Evolutionary conservation across 2,888 invertebrate genomes (phyloP).

Genomic region (Drosophila picticornis): DNA sequence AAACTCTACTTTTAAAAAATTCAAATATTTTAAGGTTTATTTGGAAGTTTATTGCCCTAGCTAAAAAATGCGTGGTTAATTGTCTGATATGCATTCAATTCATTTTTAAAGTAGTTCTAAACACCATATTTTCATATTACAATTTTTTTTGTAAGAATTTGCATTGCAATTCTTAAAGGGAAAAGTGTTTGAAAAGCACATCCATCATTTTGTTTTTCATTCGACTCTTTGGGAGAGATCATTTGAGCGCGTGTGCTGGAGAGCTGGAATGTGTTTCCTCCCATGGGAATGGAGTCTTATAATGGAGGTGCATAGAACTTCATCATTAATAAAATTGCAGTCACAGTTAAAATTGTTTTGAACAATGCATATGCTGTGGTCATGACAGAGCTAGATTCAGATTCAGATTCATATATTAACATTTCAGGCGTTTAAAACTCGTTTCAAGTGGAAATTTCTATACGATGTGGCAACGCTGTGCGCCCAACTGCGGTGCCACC

Average conservation of each 20-base stretch:
- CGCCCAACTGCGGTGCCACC: slow-evolving; percentile 21
- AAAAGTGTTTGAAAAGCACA: background rate
- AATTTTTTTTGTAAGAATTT: background rate
- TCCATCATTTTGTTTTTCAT: background rate
- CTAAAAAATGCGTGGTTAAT: background rate
- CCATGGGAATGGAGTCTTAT: background rate
- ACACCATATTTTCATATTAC: background rate
- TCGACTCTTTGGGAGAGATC: background rate
- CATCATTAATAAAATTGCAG: slow-evolving; percentile 41
- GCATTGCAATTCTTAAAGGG: background rate
- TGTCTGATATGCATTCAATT: background rate
- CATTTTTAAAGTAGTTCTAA: background rate
- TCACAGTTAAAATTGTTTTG: slow-evolving; percentile 28
- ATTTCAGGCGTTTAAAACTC: slow-evolving; percentile 58
- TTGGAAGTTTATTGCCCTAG: background rate
- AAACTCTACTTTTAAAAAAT: background rate
- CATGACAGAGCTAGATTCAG: slow-evolving; percentile 45
- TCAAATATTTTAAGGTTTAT: background rate
- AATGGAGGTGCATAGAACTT: background rate
- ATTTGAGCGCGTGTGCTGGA: background rate
- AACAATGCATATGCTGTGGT: slow-evolving; percentile 26
- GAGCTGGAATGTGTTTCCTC: background rate
- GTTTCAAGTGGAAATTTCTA: slow-evolving; percentile 52
- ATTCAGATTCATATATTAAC: slow-evolving; percentile 31
- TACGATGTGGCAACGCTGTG: slow-evolving; percentile 57